Base-by-base conservation (phyloP, 2,797 vertebrate genomes). In the Poecilia wingei region DNA sequence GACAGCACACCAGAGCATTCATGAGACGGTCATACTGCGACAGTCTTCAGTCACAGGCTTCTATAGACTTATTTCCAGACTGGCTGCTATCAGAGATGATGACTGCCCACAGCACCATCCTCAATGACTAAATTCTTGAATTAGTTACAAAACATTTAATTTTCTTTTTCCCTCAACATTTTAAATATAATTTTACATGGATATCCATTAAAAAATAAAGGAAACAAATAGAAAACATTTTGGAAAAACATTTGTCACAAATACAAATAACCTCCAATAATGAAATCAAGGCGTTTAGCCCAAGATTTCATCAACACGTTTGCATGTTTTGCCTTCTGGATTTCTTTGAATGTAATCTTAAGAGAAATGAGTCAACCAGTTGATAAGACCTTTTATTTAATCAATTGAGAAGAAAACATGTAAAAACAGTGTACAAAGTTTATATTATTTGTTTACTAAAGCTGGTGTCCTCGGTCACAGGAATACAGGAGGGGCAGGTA, bases 391-490 rank as follows among this genome's bases (percentile, higher is more conserved):
- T 94, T 96, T 96, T 96, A 96, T 96, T 96, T 94, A 86, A 94
- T 94, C 90, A 94, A 91, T 94, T 95, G 89, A 86, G 95, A 94
- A 91, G 91, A 45, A 94, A 91, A 93, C 92, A 92, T 86, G 92
- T 95, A 94, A 93, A 96, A 96, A 96, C 94, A 93, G 93, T 95
- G 94, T 95, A 96, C 91, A 95, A 95, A 95, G 90, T 91, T 94
- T 93, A 95, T 95, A 94, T 95, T 95, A 94, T 94, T 96, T 90
- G 91, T 95, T 95, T 95, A 94, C 94, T 96, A 96, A 96, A 95
- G 94, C 94, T 95, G 93, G 90, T 95, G 94, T 96, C 94, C 91
- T 95, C 91, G 91, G 90, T 94, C 93, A 91, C 88, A 84, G 90
- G 82, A 91, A 91, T 91, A 92, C 86, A 90, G 88, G 87, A 91